These are phyloP conservation scores for Sphaeramia orbicularis DNA, from an alignment of 2,797 vertebrate genomes.

Conservation along the genomic window DNA sequence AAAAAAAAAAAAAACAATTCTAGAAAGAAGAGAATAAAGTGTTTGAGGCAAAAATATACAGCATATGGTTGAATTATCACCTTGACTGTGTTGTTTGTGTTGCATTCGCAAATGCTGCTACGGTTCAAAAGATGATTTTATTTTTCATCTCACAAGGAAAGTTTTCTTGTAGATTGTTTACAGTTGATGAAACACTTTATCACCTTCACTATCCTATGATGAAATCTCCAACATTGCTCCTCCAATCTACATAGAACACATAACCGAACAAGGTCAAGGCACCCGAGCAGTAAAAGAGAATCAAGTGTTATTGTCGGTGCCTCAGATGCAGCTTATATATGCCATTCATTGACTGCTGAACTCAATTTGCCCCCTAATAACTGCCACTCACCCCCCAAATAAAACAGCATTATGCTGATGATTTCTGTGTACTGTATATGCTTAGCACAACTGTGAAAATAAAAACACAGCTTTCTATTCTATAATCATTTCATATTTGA, in stretches of 20 bases:
- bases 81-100: slow-evolving; percentile 11
- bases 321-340: slow-evolving; percentile 44
- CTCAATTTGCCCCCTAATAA: slow-evolving; percentile 60
- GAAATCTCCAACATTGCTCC: slow-evolving; percentile 38
- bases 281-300: slow-evolving; percentile 58
- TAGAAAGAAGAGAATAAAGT: neutral
- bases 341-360: slow-evolving; percentile 58
- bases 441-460: slow-evolving; percentile 29
- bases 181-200: slow-evolving; percentile 55
- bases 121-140: slow-evolving; percentile 18
- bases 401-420: slow-evolving; percentile 56
- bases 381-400: slow-evolving; percentile 55
- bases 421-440: slow-evolving; percentile 29
- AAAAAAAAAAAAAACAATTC: neutral
- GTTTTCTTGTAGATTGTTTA: slow-evolving; percentile 20
- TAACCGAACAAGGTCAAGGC: slow-evolving; percentile 60
- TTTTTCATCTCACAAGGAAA: slow-evolving; percentile 8
- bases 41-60: neutral
- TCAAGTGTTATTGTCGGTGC: slow-evolving; percentile 32
- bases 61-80: slow-evolving; percentile 13
- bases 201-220: slow-evolving; percentile 39
- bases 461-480: slow-evolving; percentile 10
- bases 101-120: neutral
- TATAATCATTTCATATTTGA: slow-evolving; percentile 16
- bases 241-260: slow-evolving; percentile 34